These are phyloP conservation scores for Ophiothrix spiculata DNA, from an alignment of 35 echinoderm and acorn worm genomes.

Conservation along the genomic window DNA sequence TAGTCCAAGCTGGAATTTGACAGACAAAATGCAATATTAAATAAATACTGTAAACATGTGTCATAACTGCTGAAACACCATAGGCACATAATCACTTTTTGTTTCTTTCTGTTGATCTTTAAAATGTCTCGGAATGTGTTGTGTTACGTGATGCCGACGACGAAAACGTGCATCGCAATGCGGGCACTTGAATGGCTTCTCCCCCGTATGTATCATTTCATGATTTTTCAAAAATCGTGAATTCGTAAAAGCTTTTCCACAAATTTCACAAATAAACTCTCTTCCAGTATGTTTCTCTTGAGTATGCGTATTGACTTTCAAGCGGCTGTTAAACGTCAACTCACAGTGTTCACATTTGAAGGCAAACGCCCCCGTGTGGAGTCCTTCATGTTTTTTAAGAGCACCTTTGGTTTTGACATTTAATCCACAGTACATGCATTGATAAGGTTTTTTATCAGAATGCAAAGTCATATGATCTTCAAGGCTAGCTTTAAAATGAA, in stretches of 20 bases:
- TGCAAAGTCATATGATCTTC: neutral
- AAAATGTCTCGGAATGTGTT: conserved; percentile 8
- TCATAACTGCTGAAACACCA: too few species aligned
- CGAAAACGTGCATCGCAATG: neutral
- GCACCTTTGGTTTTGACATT: neutral
- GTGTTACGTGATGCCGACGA: conserved; percentile 13
- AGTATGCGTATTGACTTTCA: neutral
- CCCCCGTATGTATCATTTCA: conserved; percentile 12
- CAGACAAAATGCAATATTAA: too few species aligned
- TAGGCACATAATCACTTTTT: too few species aligned
- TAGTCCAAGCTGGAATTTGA: too few species aligned
- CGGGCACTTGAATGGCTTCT: conserved; percentile 24
- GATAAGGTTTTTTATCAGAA: neutral
- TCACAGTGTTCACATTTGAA: neutral
- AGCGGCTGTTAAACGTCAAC: neutral
- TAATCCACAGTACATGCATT: neutral
- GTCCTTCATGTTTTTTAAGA: neutral
- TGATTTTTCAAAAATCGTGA: neutral
- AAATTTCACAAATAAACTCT: neutral
- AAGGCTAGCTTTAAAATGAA: neutral
- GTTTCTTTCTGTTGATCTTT: neutral
- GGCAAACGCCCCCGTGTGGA: neutral
- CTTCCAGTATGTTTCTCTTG: neutral
- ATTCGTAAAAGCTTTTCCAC: neutral
- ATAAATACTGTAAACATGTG: too few species aligned